Percentiles rank a stretch among this genome's conserved stretches.
These are phyloP conservation scores for Turnix velox DNA, from an alignment of 2,113 vertebrate genomes.

Conservation along the genomic window DNA sequence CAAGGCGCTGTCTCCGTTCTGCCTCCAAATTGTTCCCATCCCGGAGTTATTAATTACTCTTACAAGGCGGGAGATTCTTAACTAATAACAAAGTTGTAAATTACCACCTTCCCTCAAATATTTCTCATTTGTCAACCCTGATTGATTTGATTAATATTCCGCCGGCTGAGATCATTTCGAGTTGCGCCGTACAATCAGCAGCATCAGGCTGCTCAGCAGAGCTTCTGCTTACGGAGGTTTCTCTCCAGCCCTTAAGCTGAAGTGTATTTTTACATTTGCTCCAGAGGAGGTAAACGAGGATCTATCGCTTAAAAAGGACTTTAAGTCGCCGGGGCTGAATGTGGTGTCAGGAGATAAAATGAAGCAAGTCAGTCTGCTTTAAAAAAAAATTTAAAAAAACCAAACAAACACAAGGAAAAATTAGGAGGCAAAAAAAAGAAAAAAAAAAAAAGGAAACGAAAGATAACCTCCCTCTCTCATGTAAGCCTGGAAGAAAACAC, in stretches of 20 bases:
- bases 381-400: neutral
- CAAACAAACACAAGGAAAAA: accelerated
- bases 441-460: neutral
- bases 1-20: slow-evolving; percentile 13
- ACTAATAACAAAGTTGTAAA: slow-evolving; percentile 83
- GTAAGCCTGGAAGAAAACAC: neutral
- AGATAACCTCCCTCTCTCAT: neutral
- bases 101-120: slow-evolving; percentile 74
- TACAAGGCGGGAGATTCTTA: slow-evolving; percentile 76
- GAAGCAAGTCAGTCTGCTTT: neutral
- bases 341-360: neutral
- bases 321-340: neutral
- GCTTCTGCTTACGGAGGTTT: neutral
- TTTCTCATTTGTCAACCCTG: slow-evolving; percentile 78
- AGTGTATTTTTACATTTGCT: neutral
- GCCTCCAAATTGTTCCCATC: slow-evolving; percentile 66
- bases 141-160: slow-evolving; percentile 77
- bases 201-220: slow-evolving; percentile 12
- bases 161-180: slow-evolving; percentile 66
- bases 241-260: neutral
- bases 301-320: neutral
- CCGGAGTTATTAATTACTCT: slow-evolving; percentile 77
- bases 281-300: neutral
- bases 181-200: slow-evolving; percentile 34
- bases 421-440: accelerated